Conservation (phyloP, 2,888 invertebrate genomes). For the Alloplasta piceator region DNA sequence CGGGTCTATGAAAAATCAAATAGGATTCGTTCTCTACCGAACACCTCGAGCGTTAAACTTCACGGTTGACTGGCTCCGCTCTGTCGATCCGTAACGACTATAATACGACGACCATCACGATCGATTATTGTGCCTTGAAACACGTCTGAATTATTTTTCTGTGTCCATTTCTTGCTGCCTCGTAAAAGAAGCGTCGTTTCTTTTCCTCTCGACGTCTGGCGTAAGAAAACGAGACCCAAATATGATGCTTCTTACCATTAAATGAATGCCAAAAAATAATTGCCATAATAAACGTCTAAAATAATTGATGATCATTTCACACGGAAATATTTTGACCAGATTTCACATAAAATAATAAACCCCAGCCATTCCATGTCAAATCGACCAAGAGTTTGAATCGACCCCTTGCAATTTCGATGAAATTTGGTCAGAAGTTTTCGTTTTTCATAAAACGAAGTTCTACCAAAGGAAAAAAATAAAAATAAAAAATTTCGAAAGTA, state of each 20-base stretch:
- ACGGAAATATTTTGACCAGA: too few species aligned
- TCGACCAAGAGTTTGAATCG: too few species aligned
- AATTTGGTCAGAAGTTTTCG: too few species aligned
- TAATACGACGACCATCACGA: constrained; percentile 31
- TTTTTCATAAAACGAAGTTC: too few species aligned
- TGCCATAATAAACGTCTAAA: neutral
- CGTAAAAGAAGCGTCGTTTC: too few species aligned
- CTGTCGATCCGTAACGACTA: constrained; percentile 51
- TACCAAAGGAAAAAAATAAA: too few species aligned
- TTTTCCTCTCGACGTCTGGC: neutral
- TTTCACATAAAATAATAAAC: too few species aligned
- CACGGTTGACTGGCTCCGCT: constrained; percentile 46
- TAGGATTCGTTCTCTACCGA: constrained; percentile 56
- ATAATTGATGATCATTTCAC: neutral
- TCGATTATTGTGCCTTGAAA: constrained; percentile 58
- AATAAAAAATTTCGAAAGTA: too few species aligned
- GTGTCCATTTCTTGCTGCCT: too few species aligned
- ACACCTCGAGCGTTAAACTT: constrained; percentile 65
- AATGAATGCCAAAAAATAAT: neutral
- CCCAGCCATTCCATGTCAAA: too few species aligned
- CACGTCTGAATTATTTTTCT: constrained; percentile 18
- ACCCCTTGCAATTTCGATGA: too few species aligned
- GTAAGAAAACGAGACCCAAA: neutral
- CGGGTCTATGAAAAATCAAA: constrained; percentile 43
- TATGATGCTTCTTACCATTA: neutral